Conservation (phyloP, 2,797 vertebrate species). For the Micrastur ruficollis region DNA sequence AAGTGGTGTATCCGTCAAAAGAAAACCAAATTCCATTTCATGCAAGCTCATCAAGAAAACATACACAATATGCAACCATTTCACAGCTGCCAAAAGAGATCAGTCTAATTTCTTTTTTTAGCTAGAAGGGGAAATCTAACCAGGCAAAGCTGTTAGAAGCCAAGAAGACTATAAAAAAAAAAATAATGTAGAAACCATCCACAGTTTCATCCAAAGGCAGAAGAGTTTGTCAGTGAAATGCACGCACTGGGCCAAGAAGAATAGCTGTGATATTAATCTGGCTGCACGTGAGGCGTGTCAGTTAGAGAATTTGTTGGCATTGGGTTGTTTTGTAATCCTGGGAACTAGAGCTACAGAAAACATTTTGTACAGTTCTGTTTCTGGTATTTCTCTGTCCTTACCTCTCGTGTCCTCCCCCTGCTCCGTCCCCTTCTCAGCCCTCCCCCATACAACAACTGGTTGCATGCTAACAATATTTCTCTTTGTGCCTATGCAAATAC, state of each 20-base stretch:
- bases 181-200: not conserved
- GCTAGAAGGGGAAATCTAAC: conserved; percentile 41
- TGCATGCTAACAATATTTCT: not conserved
- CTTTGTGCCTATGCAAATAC: not conserved
- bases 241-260: not conserved
- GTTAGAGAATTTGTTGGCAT: not conserved
- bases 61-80: conserved; percentile 50
- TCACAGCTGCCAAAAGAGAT: conserved; percentile 63
- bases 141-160: conserved; percentile 27
- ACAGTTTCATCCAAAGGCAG: not conserved
- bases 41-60: conserved; percentile 39
- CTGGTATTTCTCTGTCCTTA: not conserved
- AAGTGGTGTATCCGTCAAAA: conserved; percentile 30
- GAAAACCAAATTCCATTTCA: conserved; percentile 45
- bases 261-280: not conserved
- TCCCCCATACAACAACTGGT: not conserved
- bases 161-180: not conserved
- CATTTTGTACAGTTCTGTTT: not conserved
- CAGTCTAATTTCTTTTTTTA: conserved; percentile 51
- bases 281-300: not conserved
- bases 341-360: not conserved
- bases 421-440: not conserved
- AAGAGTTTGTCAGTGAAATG: not conserved
- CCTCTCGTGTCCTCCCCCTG: not conserved
- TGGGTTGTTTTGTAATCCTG: not conserved